These are phyloP conservation scores for Phyllostomus discolor DNA, from an alignment of 2,113 vertebrate species.

Conservation along the genomic window DNA sequence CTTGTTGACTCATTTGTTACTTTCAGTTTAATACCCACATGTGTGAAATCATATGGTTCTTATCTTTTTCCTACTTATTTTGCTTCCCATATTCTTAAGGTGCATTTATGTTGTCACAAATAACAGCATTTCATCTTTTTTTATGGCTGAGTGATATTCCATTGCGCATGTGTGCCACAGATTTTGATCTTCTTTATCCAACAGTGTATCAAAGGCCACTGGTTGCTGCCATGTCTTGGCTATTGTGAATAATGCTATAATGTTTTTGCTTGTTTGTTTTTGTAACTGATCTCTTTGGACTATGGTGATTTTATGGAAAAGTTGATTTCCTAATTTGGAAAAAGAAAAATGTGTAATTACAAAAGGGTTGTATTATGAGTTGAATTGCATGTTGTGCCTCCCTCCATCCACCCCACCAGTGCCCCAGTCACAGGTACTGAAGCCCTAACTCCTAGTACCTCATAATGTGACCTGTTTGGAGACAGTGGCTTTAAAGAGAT, in stretches of 20 bases:
- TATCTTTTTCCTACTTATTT: not conserved
- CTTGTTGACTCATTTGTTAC: not conserved
- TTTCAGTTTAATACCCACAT: not conserved
- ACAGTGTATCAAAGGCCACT: not conserved
- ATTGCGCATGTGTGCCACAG: not conserved
- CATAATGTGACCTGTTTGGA: not conserved
- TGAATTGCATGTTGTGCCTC: not conserved
- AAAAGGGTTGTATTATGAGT: not conserved
- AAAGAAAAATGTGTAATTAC: not conserved
- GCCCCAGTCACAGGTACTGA: not conserved
- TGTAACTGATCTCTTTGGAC: not conserved
- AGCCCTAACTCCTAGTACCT: not conserved
- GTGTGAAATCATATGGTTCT: not conserved
- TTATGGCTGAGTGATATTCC: not conserved
- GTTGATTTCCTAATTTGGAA: not conserved
- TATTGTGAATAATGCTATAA: not conserved
- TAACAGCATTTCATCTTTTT: not conserved
- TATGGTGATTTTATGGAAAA: not conserved
- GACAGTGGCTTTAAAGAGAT: not conserved
- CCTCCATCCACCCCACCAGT: not conserved
- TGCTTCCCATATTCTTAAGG: not conserved
- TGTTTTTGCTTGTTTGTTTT: not conserved
- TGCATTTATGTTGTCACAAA: not conserved
- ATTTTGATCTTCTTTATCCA: not conserved
- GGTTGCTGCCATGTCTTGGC: not conserved